Evolutionary conservation across 2,113 vertebrate species (phyloP).

Genomic region (Sphaerodactylus townsendi): DNA sequence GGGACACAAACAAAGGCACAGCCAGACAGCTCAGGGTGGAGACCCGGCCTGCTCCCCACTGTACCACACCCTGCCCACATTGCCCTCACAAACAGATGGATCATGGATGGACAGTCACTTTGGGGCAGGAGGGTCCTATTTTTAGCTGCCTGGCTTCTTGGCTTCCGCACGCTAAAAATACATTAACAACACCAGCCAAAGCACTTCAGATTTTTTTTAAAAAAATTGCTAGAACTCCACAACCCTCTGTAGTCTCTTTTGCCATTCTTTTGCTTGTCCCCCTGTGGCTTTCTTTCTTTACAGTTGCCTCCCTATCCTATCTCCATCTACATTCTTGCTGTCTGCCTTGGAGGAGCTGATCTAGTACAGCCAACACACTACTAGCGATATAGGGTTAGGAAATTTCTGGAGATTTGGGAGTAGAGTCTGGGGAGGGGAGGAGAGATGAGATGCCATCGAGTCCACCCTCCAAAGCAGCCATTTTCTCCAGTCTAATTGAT

Average conservation of each 20-base stretch:
- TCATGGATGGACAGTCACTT: constrained; percentile 48
- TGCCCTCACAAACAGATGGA: constrained; percentile 52
- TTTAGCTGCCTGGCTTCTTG: constrained; percentile 59
- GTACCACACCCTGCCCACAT: constrained; percentile 51
- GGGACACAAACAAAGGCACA: constrained; percentile 67
- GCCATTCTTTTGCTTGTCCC: neutral
- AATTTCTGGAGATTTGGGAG: too few relatives aligned
- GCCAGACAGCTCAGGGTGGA: constrained; percentile 63
- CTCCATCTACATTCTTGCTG: neutral
- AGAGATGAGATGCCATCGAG: too few relatives aligned
- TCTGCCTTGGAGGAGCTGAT: neutral
- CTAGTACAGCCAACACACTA: neutral
- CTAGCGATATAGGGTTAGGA: neutral
- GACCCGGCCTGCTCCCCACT: constrained; percentile 56
- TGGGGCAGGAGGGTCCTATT: constrained; percentile 67
- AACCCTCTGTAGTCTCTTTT: neutral
- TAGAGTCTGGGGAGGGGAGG: too few relatives aligned
- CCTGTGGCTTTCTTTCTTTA: neutral
- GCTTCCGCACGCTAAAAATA: constrained; percentile 68
- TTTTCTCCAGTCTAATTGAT: too few relatives aligned
- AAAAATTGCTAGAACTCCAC: constrained; percentile 18
- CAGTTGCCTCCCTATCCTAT: neutral
- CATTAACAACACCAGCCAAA: constrained; percentile 32
- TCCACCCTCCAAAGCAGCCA: too few relatives aligned
- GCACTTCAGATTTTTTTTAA: constrained; percentile 31